phyloP scores from a whole-genome alignment of 30 jellyfish, hydroid and myxozoan genomes.

The Pelagia noctiluca region DNA sequence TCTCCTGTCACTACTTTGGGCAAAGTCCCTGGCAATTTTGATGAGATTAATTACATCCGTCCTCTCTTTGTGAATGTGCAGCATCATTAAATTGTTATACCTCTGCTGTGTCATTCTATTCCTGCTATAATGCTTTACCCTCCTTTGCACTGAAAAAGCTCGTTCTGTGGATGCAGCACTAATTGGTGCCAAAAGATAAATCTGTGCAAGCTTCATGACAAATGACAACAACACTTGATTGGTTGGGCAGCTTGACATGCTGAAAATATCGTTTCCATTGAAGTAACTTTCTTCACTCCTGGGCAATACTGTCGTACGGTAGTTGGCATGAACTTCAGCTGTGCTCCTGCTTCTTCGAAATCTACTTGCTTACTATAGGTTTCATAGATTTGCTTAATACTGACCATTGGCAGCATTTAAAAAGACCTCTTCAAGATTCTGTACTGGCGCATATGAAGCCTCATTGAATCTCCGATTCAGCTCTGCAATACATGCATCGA shows the following conservation, averaged over 20 bases:
- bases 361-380: slow-evolving; percentile 11
- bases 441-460: slow-evolving; percentile 43
- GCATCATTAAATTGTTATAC: slow-evolving; percentile 39
- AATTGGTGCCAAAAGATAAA: slow-evolving; percentile 51
- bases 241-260: neutral
- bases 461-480: slow-evolving; percentile 33
- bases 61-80: slow-evolving; percentile 31
- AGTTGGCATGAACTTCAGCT: slow-evolving; percentile 27
- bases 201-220: slow-evolving; percentile 30
- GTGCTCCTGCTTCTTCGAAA: slow-evolving; percentile 25
- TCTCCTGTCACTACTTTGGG: slow-evolving; percentile 8
- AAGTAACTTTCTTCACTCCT: slow-evolving; percentile 29
- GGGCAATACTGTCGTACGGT: slow-evolving; percentile 8
- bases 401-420: slow-evolving; percentile 44
- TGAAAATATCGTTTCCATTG: slow-evolving; percentile 32
- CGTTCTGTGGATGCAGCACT: slow-evolving; percentile 52
- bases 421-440: slow-evolving; percentile 34
- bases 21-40: slow-evolving; percentile 34
- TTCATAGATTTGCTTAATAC: neutral
- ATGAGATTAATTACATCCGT: slow-evolving; percentile 14
- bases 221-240: slow-evolving; percentile 9
- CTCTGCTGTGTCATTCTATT: slow-evolving; percentile 45
- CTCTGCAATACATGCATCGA: slow-evolving; percentile 43
- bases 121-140: slow-evolving; percentile 7
- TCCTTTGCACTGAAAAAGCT: slow-evolving; percentile 27